Conservation (phyloP, 2,113 vertebrate genomes). For the Vulpes lagopus region DNA sequence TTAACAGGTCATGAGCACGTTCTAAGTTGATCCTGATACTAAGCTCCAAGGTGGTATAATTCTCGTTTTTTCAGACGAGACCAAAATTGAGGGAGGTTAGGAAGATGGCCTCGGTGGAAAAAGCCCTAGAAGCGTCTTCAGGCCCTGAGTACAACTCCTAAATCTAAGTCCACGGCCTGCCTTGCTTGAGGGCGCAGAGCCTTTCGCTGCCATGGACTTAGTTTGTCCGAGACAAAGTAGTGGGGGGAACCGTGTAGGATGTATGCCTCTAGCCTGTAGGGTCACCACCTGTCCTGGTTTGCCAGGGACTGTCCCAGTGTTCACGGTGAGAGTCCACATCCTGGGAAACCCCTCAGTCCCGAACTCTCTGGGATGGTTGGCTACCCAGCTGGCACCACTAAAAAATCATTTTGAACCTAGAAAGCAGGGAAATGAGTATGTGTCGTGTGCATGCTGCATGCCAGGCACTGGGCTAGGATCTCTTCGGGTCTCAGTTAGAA, state of each 20-base stretch:
- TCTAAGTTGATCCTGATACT: background rate
- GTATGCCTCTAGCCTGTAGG: background rate
- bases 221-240: background rate
- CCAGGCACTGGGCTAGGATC: background rate
- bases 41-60: background rate
- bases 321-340: background rate
- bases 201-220: background rate
- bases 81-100: background rate
- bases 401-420: background rate
- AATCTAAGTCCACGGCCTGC: background rate
- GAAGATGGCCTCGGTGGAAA: background rate
- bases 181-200: background rate
- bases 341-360: background rate
- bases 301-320: background rate
- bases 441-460: too few relatives aligned
- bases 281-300: background rate
- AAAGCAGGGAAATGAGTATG: background rate
- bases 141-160: background rate
- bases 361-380: background rate
- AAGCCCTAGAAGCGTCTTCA: background rate
- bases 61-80: background rate
- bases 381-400: background rate
- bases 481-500: background rate
- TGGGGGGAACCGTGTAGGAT: background rate
- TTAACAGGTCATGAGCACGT: background rate